Conservation (phyloP, 2,888 invertebrate genomes). For the Geotrupes spiniger region DNA sequence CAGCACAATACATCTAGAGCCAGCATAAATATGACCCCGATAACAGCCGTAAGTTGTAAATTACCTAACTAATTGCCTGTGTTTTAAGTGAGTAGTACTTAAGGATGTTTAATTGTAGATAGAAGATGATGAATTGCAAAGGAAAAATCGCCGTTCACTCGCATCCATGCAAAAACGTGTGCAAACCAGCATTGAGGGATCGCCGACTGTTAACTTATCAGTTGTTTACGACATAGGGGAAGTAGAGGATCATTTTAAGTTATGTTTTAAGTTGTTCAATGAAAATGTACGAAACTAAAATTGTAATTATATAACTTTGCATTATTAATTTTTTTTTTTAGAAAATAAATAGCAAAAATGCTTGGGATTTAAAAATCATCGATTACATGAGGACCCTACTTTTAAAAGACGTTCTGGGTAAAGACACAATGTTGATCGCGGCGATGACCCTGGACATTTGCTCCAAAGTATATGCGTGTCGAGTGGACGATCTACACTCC, state of each 20-base stretch:
- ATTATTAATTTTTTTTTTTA: too few species aligned
- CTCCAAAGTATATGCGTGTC: conserved; percentile 16
- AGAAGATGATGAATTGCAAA: not conserved
- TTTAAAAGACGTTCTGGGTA: conserved; percentile 5
- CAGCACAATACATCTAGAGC: too few species aligned
- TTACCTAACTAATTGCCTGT: too few species aligned
- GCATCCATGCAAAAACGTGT: not conserved
- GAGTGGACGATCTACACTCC: conserved; percentile 16
- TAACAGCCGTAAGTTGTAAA: too few species aligned
- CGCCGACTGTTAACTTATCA: not conserved
- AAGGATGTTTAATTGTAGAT: not conserved
- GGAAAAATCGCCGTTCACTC: not conserved
- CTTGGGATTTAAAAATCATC: conserved; percentile 18
- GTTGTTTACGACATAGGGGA: conserved; percentile 4
- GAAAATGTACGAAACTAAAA: conserved; percentile 16
- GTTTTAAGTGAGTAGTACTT: too few species aligned
- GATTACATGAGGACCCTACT: conserved; percentile 12
- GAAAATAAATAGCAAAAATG: conserved; percentile 21
- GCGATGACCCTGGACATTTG: conserved; percentile 17
- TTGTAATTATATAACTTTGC: too few species aligned
- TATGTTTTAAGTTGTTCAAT: conserved; percentile 12
- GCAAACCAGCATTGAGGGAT: not conserved
- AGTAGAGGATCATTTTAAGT: conserved; percentile 8
- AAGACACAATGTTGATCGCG: conserved; percentile 11
- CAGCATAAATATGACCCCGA: too few species aligned